Conservation (phyloP, 2,797 vertebrate genomes). For the Karalla daura region DNA sequence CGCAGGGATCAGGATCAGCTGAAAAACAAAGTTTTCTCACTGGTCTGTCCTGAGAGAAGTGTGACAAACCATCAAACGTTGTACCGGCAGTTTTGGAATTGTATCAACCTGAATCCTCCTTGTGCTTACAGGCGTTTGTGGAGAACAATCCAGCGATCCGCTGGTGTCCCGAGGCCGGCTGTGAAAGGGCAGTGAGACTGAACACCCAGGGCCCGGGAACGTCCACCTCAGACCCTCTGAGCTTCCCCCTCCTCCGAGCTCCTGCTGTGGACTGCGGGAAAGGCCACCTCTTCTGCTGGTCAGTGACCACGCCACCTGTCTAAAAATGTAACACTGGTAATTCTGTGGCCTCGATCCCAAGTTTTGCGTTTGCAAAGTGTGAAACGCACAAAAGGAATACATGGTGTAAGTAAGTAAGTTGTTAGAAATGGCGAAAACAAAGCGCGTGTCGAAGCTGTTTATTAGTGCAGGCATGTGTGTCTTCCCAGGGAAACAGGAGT, state of each 20-base stretch:
- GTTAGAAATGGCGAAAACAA: too few relatives aligned
- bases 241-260: slow-evolving; percentile 92
- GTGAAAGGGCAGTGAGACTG: slow-evolving; percentile 96
- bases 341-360: too few relatives aligned
- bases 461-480: background rate
- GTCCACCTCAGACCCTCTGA: slow-evolving; percentile 88
- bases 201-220: slow-evolving; percentile 89
- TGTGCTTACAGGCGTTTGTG: slow-evolving; percentile 91
- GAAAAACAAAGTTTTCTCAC: too few relatives aligned
- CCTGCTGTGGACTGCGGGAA: slow-evolving; percentile 98
- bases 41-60: too few relatives aligned
- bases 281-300: slow-evolving; percentile 99
- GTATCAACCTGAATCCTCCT: too few relatives aligned
- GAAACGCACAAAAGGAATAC: too few relatives aligned
- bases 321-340: too few relatives aligned
- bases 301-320: slow-evolving; percentile 30
- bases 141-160: slow-evolving; percentile 99
- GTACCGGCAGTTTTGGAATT: too few relatives aligned
- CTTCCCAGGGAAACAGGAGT: slow-evolving; percentile 6
- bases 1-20: background rate
- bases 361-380: too few relatives aligned
- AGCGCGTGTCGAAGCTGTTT: too few relatives aligned
- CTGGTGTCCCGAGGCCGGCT: slow-evolving; percentile 96
- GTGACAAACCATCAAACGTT: background rate
- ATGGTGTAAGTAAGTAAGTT: too few relatives aligned